Percentiles rank a stretch among this genome's conserved stretches.
These are phyloP conservation scores for Parapsyche elsis DNA, from an alignment of 1,140 invertebrate species.

Conservation along the genomic window DNA sequence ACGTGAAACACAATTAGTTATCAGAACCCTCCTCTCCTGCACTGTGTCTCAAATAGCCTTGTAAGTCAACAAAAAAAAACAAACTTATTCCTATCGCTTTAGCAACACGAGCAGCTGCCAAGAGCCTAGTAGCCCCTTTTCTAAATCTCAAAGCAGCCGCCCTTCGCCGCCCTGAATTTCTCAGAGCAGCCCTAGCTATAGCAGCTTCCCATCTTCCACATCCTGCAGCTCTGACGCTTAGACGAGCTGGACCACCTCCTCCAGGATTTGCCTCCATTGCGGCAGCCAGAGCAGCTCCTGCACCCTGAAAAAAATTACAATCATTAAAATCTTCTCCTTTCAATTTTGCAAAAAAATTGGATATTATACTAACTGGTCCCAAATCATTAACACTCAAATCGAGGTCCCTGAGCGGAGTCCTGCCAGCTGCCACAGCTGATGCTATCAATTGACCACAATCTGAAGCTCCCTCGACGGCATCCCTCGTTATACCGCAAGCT, in stretches of 20 bases:
- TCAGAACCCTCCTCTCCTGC: no score
- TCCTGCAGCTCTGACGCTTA: constrained; percentile 44
- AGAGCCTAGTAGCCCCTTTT: constrained; percentile 43
- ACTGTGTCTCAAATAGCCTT: no score
- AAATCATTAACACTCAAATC: constrained; percentile 53
- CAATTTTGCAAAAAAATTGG: background rate
- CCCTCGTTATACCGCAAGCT: constrained; percentile 45
- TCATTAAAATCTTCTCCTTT: background rate
- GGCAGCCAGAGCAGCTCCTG: constrained; percentile 45
- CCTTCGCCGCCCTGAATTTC: constrained; percentile 43
- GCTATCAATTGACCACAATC: constrained; percentile 48
- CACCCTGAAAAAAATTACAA: constrained; percentile 35
- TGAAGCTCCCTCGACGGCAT: constrained; percentile 40
- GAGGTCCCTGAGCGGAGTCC: constrained; percentile 47
- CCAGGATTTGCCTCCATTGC: constrained; percentile 44
- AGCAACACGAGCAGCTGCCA: constrained; percentile 50
- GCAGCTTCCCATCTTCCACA: constrained; percentile 48
- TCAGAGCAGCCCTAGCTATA: constrained; percentile 43
- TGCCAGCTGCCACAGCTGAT: constrained; percentile 51
- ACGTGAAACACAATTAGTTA: no score
- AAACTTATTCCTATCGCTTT: constrained; percentile 50
- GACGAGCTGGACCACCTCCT: constrained; percentile 44
- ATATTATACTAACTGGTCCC: constrained; percentile 38
- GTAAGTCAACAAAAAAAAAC: background rate
- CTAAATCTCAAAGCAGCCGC: constrained; percentile 45